Evolutionary conservation across 2,888 invertebrate genomes (phyloP), one percentile per base, ranked within the genome.

Genomic region (Sesia apiformis): DNA sequence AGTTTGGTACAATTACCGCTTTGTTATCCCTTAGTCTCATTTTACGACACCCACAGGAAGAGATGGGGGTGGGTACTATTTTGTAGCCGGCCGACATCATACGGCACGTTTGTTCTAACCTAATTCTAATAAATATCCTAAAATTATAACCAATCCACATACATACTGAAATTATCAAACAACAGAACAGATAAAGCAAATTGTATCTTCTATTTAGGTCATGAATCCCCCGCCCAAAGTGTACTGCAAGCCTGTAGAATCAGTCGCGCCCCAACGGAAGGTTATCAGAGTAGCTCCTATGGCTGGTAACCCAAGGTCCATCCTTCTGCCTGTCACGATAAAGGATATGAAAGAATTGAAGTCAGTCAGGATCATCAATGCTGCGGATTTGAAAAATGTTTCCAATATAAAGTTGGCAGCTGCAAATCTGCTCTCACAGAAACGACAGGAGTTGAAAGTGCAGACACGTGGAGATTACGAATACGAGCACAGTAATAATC

Each of bases 311-410:
- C 90, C 92, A 4, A 83, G 94, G 8, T 94, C 94, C 0, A 92
- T 95, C 58, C 82, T 95, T 8, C 83, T 95, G 38, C 95, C 95
- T 0, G 92, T 94, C 4, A 93, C 92, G 42, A 80, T 93, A 52
- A 93, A 93, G 64, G 92, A 93, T 57, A 92, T 94, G 81, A 93
- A 94, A 76, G 93, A 93, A 70, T 90, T 94, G 55, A 93, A 92
- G 63, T 92, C 93, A 0, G 93, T 94, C 55, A 93, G 94, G 81
- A 93, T 95, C 55, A 92, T 94, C 53, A 94, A 94, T 64, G 91
- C 93, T 0, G 85, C 92, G 0, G 91, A 91, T 61, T 70, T 92
- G 60, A 87, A 90, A 74, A 85, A 90, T 59, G 85, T 90, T 4
- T 84, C 91, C 4, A 91, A 90, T 64, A 88, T 91, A 40, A 91